Conservation (phyloP, 2,797 vertebrate genomes). For the Enteromius thamalakanensis region DNA sequence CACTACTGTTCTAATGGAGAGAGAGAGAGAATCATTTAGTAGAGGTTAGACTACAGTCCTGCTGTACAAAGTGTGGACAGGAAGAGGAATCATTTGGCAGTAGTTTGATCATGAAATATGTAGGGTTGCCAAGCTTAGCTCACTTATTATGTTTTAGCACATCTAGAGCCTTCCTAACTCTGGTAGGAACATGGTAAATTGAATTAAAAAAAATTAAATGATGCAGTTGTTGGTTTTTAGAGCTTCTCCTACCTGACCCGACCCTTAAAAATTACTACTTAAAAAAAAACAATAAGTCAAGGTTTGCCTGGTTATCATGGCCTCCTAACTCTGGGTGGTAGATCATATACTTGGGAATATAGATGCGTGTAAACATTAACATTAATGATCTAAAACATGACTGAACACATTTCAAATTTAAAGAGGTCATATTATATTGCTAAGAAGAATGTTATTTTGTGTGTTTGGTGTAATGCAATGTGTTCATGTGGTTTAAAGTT, state of each 20-base stretch:
- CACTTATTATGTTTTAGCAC: constrained; percentile 29
- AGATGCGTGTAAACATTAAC: neutral
- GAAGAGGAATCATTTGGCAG: constrained; percentile 2
- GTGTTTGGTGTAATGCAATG: too few species aligned
- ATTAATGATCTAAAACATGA: neutral
- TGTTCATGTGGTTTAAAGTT: too few species aligned
- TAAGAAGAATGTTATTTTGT: too few species aligned
- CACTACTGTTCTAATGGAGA: constrained; percentile 39
- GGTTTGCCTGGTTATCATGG: neutral
- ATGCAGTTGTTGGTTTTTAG: neutral
- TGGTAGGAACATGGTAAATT: constrained; percentile 16
- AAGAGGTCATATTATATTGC: too few species aligned
- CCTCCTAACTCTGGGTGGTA: neutral
- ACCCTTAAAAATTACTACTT: neutral
- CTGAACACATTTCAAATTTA: neutral
- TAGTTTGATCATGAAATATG: constrained; percentile 45
- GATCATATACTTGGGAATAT: neutral
- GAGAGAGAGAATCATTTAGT: constrained; percentile 36
- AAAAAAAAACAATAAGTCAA: neutral
- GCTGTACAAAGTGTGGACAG: constrained; percentile 38
- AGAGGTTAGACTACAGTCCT: constrained; percentile 32
- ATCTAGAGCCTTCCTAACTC: constrained; percentile 25
- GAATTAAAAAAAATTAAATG: constrained; percentile 19
- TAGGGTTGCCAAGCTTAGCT: constrained; percentile 22
- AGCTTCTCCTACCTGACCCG: neutral